Evolutionary conservation across 2,113 vertebrate genomes (phyloP).

Genomic region (Spheniscus mendiculus): DNA sequence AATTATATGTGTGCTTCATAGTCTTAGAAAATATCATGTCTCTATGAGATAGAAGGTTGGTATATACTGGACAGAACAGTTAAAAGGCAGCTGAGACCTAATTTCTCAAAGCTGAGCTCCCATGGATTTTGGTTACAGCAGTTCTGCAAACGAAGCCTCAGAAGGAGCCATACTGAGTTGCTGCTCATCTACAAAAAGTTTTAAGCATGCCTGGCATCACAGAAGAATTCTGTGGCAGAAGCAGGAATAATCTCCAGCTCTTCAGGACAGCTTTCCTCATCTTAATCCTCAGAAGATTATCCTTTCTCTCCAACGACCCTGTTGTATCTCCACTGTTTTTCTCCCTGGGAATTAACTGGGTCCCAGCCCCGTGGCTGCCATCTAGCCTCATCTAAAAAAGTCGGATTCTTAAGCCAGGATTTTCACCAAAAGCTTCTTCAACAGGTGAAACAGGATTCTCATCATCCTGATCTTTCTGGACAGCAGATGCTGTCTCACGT

Average conservation of each 20-base stretch:
- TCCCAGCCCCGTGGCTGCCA: background rate
- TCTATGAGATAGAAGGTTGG: background rate
- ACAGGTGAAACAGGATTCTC: background rate
- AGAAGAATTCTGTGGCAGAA: background rate
- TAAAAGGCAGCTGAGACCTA: background rate
- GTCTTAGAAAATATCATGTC: background rate
- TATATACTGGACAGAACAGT: background rate
- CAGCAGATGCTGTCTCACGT: background rate
- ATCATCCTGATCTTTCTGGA: slow-evolving; percentile 14
- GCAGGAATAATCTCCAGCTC: background rate
- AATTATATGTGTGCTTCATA: background rate
- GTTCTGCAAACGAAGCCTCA: background rate
- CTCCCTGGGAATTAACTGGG: background rate
- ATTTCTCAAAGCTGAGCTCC: background rate
- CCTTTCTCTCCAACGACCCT: background rate
- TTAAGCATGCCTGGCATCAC: background rate
- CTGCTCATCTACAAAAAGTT: background rate
- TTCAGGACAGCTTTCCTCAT: background rate
- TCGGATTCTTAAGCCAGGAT: background rate
- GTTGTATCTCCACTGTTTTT: background rate
- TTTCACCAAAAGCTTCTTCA: slow-evolving; percentile 2
- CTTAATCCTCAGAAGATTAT: slow-evolving; percentile 7
- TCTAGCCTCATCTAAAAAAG: background rate
- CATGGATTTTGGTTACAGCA: background rate
- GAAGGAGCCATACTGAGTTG: background rate